Conservation (phyloP, 1,140 invertebrate species). For the Pseudomyrmex sp. region DNA sequence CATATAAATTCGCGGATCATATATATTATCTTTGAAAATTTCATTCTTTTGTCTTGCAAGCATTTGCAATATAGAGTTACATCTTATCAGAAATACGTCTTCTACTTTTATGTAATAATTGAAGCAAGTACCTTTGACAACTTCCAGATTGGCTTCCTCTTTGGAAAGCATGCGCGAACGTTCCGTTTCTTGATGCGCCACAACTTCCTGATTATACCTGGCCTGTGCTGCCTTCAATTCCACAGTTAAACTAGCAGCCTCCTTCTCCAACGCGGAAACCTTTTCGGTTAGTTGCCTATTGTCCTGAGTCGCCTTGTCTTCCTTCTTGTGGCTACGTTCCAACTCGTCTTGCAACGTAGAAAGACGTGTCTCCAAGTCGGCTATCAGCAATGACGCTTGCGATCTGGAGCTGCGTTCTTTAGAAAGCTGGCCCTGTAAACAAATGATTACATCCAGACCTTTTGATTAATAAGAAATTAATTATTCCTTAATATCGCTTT, state of each 20-base stretch:
- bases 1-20: slow-evolving; percentile 17
- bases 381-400: slow-evolving; percentile 89
- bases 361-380: slow-evolving; percentile 92
- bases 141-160: slow-evolving; percentile 95
- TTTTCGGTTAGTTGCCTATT: slow-evolving; percentile 92
- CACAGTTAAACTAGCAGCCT: slow-evolving; percentile 93
- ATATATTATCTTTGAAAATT: slow-evolving; percentile 84
- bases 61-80: slow-evolving; percentile 8
- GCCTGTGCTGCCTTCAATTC: slow-evolving; percentile 95
- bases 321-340: slow-evolving; percentile 89
- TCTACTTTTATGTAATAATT: slow-evolving; percentile 4
- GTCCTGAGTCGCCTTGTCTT: slow-evolving; percentile 90
- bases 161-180: slow-evolving; percentile 92
- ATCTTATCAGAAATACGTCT: slow-evolving; percentile 13
- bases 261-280: slow-evolving; percentile 94
- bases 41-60: slow-evolving; percentile 82
- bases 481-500: no score
- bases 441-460: neutral
- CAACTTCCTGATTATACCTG: slow-evolving; percentile 95
- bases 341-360: slow-evolving; percentile 91
- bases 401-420: slow-evolving; percentile 92
- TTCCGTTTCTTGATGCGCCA: slow-evolving; percentile 95
- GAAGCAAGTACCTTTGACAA: slow-evolving; percentile 91
- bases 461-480: neutral
- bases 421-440: slow-evolving; percentile 89